Evolutionary conservation across 2,888 invertebrate genomes (phyloP).

Genomic region (Phaedon cochleariae): DNA sequence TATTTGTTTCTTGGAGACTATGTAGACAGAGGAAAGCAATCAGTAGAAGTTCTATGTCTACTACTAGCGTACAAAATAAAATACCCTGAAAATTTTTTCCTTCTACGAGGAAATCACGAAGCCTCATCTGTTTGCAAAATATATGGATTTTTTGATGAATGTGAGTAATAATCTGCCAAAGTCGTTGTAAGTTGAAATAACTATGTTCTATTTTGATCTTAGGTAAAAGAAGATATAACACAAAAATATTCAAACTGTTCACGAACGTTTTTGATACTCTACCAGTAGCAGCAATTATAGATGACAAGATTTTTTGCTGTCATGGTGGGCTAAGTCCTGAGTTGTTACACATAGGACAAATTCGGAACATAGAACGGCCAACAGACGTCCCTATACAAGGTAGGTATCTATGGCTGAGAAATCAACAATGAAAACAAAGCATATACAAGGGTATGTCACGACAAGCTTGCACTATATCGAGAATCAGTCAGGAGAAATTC

Average conservation of each 20-base stretch:
- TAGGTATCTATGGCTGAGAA: too few species aligned
- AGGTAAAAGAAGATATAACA: slow-evolving; percentile 58
- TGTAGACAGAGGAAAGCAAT: slow-evolving; percentile 72
- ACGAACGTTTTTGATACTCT: slow-evolving; percentile 58
- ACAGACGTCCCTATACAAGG: slow-evolving; percentile 49
- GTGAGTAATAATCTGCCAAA: slow-evolving; percentile 54
- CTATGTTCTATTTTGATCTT: slow-evolving; percentile 6
- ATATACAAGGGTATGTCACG: too few species aligned
- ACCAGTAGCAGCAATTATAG: slow-evolving; percentile 57
- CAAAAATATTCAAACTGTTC: slow-evolving; percentile 58
- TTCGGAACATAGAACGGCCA: slow-evolving; percentile 51
- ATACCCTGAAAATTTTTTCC: slow-evolving; percentile 75
- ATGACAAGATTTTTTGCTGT: slow-evolving; percentile 58
- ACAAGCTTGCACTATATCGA: too few species aligned
- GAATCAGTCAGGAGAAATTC: too few species aligned
- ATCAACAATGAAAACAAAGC: neutral
- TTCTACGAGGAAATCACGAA: slow-evolving; percentile 74
- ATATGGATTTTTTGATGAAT: slow-evolving; percentile 73
- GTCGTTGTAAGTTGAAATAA: neutral
- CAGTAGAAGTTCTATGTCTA: slow-evolving; percentile 72
- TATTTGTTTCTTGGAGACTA: slow-evolving; percentile 72
- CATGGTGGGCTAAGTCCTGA: slow-evolving; percentile 59
- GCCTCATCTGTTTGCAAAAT: slow-evolving; percentile 73
- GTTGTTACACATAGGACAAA: slow-evolving; percentile 52
- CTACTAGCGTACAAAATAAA: slow-evolving; percentile 74